Percentiles rank a stretch among this genome's conserved stretches.
Evolutionary conservation across 2,113 vertebrate species (phyloP).

Genomic region (Scophthalmus maximus): DNA sequence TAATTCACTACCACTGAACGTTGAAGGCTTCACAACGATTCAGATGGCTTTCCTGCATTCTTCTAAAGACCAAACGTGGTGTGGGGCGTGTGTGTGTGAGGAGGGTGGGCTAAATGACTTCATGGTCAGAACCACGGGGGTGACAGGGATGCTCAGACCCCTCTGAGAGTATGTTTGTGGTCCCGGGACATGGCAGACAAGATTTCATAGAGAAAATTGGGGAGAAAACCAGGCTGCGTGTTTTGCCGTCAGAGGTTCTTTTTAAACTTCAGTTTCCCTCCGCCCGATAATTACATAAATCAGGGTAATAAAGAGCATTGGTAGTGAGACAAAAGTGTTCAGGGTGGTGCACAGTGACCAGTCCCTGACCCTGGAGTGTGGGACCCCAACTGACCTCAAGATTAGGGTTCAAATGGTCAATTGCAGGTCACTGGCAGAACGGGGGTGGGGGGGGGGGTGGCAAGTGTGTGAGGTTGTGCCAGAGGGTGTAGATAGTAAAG

Average conservation of each 20-base stretch:
- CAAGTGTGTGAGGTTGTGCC: constrained; percentile 38
- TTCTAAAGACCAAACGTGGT: constrained; percentile 59
- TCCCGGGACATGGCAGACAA: constrained; percentile 63
- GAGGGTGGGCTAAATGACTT: constrained; percentile 84
- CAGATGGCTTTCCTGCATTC: constrained; percentile 79
- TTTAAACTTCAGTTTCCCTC: constrained; percentile 77
- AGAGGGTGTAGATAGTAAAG: constrained; percentile 47
- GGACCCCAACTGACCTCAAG: constrained; percentile 90
- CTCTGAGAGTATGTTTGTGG: constrained; percentile 47
- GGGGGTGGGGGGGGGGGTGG: constrained; percentile 43
- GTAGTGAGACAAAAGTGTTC: constrained; percentile 83
- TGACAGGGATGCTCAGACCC: constrained; percentile 72
- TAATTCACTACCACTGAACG: constrained; percentile 85
- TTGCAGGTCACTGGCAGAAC: constrained; percentile 87
- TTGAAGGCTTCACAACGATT: constrained; percentile 86
- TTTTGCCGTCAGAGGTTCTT: constrained; percentile 77
- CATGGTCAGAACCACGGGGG: constrained; percentile 85
- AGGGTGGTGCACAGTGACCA: constrained; percentile 86
- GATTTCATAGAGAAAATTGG: constrained; percentile 66
- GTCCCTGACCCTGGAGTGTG: constrained; percentile 91
- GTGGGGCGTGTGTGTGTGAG: constrained; percentile 67
- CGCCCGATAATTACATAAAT: constrained; percentile 94
- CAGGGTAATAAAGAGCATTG: constrained; percentile 88
- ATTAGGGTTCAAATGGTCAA: constrained; percentile 95
- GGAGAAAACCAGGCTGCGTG: constrained; percentile 69